Evolutionary conservation across 1,140 invertebrate genomes (phyloP).

Genomic region (Drosophila lini): DNA sequence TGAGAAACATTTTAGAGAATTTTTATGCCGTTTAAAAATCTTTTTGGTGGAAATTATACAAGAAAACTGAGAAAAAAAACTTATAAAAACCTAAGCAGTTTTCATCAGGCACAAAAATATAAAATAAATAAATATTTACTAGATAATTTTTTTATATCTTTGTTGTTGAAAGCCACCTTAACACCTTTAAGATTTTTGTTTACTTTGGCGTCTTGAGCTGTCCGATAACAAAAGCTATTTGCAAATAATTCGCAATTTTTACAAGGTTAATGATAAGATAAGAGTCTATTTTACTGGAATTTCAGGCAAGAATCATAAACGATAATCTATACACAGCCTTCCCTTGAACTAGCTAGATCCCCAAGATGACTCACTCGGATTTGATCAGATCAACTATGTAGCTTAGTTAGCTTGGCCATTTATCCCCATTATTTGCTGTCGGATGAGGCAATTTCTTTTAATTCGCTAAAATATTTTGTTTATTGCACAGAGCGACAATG

Average conservation of each 20-base stretch:
- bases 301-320: not conserved
- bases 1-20: not conserved
- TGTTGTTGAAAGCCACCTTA: not conserved
- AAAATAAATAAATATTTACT: conserved; percentile 3
- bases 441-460: conserved; percentile 81
- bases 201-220: not conserved
- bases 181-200: not conserved
- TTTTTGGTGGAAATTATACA: not conserved
- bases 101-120: not conserved
- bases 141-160: too few relatives aligned
- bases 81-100: not conserved
- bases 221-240: conserved; percentile 12
- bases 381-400: conserved; percentile 10
- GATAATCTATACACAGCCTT: conserved; percentile 11
- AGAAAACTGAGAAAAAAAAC: not conserved
- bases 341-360: conserved; percentile 25
- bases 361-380: conserved; percentile 19
- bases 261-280: conserved; percentile 4
- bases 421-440: conserved; percentile 60
- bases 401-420: conserved; percentile 55
- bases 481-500: conserved; percentile 50
- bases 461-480: conserved; percentile 79
- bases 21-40: not conserved
- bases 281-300: not conserved
- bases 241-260: not conserved